These are phyloP conservation scores for Alectura lathami DNA, from an alignment of 2,113 vertebrate species.

Conservation along the genomic window DNA sequence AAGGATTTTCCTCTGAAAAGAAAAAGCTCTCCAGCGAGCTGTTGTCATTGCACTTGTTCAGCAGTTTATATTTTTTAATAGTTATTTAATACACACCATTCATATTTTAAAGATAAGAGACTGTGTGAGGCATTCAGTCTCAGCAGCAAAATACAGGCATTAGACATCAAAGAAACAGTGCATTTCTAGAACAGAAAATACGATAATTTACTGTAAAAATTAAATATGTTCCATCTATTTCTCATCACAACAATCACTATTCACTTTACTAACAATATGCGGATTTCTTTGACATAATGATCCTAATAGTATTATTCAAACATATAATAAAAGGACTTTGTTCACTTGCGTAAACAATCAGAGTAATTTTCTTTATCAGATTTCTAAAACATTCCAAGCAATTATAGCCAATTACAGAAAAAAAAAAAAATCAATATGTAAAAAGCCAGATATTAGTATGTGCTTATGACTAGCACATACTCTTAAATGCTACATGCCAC, in stretches of 20 bases:
- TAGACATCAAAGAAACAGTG: neutral
- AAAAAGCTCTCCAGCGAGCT: neutral
- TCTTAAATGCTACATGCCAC: neutral
- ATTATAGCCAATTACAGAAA: neutral
- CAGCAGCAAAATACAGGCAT: neutral
- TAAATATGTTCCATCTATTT: neutral
- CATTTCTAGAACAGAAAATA: neutral
- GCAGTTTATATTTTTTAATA: neutral
- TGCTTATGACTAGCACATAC: neutral
- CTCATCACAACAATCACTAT: neutral
- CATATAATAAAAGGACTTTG: neutral
- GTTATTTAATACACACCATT: neutral
- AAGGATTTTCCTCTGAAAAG: neutral
- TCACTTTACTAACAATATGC: neutral
- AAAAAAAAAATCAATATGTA: neutral
- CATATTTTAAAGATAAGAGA: neutral
- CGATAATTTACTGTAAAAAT: neutral
- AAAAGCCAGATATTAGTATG: neutral
- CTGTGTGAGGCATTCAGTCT: neutral
- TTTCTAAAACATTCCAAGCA: neutral
- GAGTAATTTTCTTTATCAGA: neutral
- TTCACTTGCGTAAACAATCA: neutral
- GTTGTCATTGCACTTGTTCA: neutral
- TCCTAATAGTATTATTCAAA: neutral
- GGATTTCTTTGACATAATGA: neutral